Conservation (phyloP, 92 coral and sea anemone genomes). For the Porites rus region DNA sequence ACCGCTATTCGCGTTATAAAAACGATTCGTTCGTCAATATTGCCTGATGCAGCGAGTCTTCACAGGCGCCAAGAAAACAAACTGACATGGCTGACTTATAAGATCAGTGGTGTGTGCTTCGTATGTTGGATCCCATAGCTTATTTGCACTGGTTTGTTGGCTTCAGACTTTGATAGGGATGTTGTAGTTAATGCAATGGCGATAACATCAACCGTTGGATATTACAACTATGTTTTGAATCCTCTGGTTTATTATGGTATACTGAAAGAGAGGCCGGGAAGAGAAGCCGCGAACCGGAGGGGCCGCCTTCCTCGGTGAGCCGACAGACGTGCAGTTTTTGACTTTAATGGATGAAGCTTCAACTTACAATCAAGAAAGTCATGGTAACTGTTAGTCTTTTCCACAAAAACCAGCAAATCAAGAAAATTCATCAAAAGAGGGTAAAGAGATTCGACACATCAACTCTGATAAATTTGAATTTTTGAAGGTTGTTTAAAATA, state of each 20-base stretch:
- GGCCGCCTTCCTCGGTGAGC: not conserved
- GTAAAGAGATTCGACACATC: no score
- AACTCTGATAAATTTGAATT: no score
- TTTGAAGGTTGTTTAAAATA: no score
- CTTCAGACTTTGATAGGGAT: not conserved
- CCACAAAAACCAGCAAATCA: no score
- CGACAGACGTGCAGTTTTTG: not conserved
- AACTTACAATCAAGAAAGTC: no score
- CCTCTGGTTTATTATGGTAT: not conserved
- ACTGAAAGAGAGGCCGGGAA: not conserved
- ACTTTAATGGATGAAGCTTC: no score
- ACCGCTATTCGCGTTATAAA: constrained; percentile 4
- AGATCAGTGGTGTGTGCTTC: not conserved
- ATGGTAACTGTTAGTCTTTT: no score
- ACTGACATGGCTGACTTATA: constrained; percentile 13
- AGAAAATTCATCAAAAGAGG: no score
- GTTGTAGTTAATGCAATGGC: no score
- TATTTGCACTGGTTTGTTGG: not conserved
- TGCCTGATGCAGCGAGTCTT: not conserved
- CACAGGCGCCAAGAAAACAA: not conserved
- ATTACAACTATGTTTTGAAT: constrained; percentile 14
- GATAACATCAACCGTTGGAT: not conserved
- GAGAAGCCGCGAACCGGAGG: not conserved
- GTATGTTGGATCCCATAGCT: constrained; percentile 5
- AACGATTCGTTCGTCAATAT: not conserved